Evolutionary conservation across 2,113 vertebrate genomes (phyloP).

Genomic region (Abramis brama): DNA sequence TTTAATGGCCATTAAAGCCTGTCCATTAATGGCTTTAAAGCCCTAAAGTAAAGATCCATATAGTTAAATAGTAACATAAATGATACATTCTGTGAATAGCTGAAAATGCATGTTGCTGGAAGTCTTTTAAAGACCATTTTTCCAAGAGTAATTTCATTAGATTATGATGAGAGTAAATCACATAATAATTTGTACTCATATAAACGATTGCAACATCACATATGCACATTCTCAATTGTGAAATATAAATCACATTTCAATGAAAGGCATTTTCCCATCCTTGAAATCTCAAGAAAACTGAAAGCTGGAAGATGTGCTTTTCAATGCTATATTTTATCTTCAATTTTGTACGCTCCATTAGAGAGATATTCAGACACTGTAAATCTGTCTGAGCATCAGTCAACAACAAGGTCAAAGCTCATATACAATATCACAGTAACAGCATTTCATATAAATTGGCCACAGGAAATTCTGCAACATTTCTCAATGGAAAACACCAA

Average conservation of each 20-base stretch:
- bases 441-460: neutral
- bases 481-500: neutral
- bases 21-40: conserved; percentile 17
- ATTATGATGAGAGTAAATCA: neutral
- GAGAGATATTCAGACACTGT: neutral
- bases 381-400: neutral
- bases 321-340: neutral
- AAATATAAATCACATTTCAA: no score
- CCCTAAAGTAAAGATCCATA: conserved; percentile 6
- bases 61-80: conserved; percentile 36
- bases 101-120: neutral
- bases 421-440: conserved; percentile 3
- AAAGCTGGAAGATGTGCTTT: neutral
- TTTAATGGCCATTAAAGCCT: neutral
- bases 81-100: neutral
- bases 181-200: neutral
- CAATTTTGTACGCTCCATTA: neutral
- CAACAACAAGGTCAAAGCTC: conserved; percentile 38
- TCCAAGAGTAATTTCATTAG: neutral
- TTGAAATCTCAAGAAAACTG: neutral
- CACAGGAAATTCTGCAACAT: neutral
- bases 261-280: neutral
- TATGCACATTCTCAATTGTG: conserved; percentile 4
- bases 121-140: neutral
- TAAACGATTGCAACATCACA: neutral